A percentile compares a stretch with the other conserved stretches of the same genome.
These are phyloP conservation scores for Calyptomena viridis DNA, from an alignment of 2,113 vertebrate species.

Conservation along the genomic window DNA sequence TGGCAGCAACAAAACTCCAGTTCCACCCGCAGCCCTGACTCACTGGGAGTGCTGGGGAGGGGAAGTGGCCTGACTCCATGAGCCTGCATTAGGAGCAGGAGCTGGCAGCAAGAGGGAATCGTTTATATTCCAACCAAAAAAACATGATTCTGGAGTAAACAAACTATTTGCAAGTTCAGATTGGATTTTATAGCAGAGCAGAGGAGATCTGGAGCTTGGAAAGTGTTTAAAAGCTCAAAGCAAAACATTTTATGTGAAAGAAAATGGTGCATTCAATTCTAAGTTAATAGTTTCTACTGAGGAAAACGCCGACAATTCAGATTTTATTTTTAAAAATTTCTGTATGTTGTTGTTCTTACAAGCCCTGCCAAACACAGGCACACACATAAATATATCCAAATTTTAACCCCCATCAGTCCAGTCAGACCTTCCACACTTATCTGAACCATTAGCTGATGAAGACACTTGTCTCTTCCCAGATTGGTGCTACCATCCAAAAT, in stretches of 20 bases:
- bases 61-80: constrained; percentile 38
- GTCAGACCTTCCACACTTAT: not conserved
- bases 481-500: not conserved
- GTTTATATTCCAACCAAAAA: not conserved
- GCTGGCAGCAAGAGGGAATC: constrained; percentile 46
- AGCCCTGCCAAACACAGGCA: not conserved
- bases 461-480: not conserved
- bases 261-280: not conserved
- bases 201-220: constrained; percentile 27
- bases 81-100: constrained; percentile 5
- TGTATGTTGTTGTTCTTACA: not conserved
- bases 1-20: constrained; percentile 26
- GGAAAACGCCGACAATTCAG: not conserved
- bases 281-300: not conserved
- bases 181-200: constrained; percentile 1
- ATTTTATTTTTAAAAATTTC: not conserved
- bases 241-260: constrained; percentile 24
- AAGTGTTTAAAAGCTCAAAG: constrained; percentile 5
- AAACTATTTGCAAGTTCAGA: constrained; percentile 43
- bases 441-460: not conserved
- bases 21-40: constrained; percentile 57
- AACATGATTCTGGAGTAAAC: constrained; percentile 16
- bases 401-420: not conserved
- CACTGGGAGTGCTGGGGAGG: constrained; percentile 34
- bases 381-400: not conserved